Base-by-base conservation (phyloP, 1,140 invertebrate species). In the Phthorimaea operculella region DNA sequence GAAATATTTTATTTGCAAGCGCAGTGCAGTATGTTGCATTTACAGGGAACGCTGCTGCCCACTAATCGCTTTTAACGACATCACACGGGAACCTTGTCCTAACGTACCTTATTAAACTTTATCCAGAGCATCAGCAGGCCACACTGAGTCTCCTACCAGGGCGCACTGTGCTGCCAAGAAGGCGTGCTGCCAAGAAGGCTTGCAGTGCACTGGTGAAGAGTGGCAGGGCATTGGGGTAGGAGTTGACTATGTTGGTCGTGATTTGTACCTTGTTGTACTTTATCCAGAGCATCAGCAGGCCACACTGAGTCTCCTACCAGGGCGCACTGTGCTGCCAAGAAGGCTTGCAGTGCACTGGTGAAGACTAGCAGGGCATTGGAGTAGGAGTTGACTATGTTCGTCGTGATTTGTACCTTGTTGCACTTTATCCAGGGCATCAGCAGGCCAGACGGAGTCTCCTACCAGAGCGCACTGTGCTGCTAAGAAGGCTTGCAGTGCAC, bases 121-220 rank as follows among this genome's bases (percentile, higher is more conserved):
- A 36, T 36, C 7, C 12, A 36, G 34, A 8, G 34, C 12, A 11
- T 54, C 53, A 16, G 44, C 44, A 17, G 53, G 53, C 53, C 53
- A 54, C 0, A 54, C 18, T 28, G 47, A 44, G 53, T 54, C 53
- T 12, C 53, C 86, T 3, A 87, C 82, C 2, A 89, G 57, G 2
- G 61, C 56, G 52, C 87, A 89, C 54, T 88, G 87, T 1, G 87
- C 84, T 0, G 68, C n/a, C n/a, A n/a, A n/a, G n/a, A n/a, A n/a
- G n/a, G n/a, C n/a, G n/a, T n/a, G n/a, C n/a, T n/a, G n/a, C 18
- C 5, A 89, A 52, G 4, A 89, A 55, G 0, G 79, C 67, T 48
- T 86, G 79, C 3, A 89, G 39, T 14, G 89, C 60, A 33, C 87
- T 51, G 89, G 71, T 55, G 92, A 85, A 36, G 87, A 78, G 33